Evolutionary conservation across 2,113 vertebrate species (phyloP).

Genomic region (Aramus guarauna): DNA sequence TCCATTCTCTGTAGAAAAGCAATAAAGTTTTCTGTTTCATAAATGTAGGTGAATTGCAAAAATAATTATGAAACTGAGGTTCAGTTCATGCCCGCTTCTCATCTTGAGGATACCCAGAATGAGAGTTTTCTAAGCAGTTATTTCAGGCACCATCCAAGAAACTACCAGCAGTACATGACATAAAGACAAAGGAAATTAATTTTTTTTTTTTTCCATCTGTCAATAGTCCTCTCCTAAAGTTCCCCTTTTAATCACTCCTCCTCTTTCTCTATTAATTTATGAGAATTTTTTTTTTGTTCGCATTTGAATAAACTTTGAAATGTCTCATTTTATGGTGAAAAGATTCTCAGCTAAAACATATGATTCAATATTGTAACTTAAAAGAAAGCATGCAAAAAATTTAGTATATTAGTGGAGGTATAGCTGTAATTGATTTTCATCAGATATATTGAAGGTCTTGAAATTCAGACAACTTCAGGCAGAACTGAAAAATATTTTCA

Average conservation of each 20-base stretch:
- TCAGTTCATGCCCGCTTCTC: background rate
- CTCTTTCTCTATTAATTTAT: background rate
- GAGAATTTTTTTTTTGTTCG: background rate
- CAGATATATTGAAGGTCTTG: background rate
- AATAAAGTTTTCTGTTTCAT: background rate
- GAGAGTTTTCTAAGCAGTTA: background rate
- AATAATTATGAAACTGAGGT: background rate
- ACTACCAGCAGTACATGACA: background rate
- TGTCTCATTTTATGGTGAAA: background rate
- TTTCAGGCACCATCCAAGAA: background rate
- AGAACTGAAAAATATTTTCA: background rate
- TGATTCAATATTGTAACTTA: fast-evolving
- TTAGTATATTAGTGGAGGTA: background rate
- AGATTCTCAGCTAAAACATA: background rate
- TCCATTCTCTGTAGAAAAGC: background rate
- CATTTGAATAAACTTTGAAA: background rate
- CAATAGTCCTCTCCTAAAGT: background rate
- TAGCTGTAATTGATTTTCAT: background rate
- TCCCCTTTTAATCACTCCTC: background rate
- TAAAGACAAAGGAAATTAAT: background rate
- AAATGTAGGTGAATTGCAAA: background rate
- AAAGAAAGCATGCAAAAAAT: background rate
- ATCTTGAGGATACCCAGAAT: background rate
- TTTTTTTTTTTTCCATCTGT: background rate
- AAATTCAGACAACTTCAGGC: background rate